Base-by-base conservation (phyloP, 23 tunicate species). In the Halocynthia aurantium region DNA sequence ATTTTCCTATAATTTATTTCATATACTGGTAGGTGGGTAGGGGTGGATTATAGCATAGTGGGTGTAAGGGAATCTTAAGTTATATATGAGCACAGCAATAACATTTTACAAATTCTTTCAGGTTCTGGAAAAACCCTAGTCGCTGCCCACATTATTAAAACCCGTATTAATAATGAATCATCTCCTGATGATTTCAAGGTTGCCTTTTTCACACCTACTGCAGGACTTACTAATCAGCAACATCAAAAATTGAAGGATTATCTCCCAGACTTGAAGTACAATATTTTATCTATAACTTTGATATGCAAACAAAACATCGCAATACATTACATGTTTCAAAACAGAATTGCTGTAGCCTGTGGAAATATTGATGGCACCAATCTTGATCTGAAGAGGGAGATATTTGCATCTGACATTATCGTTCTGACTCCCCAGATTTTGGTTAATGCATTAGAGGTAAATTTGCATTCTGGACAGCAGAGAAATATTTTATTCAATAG, bases 51-150 rank as follows among this genome's bases (percentile, higher is more conserved):
- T 31, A 31, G 44, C 44, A 31, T 31, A 31, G 44, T 31, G 44
- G 44, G 44, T 31, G 44, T n/a, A n/a, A 31, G 44, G 44, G 44
- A 31, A 0, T 31, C 44, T 31, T 31, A 31, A 31, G 44, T 31
- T 31, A 31, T 31, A 31, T 31, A 31, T 31, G 44, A 31, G 44
- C 44, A 31, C 44, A 31, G 44, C 44, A 31, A 31, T 31, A 31
- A 31, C 44, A 31, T 31, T 31, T 31, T 31, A 31, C 44, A 31
- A 31, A 31, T 31, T 31, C 44, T 31, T 4, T 31, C 76, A 85
- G 90, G 80, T 18, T 54, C 84, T 72, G 90, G 90, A 53, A 85
- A 85, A 73, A 85, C 90, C 7, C 9, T 64, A 31, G 84, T 85
- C 0, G 90, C 90, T 52, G 90, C 90, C 18, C 54, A 80, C 18